Percentiles rank a stretch among this genome's conserved stretches.
Evolutionary conservation across 2,888 invertebrate genomes (phyloP).

Genomic region (Ernsta delagoae): DNA sequence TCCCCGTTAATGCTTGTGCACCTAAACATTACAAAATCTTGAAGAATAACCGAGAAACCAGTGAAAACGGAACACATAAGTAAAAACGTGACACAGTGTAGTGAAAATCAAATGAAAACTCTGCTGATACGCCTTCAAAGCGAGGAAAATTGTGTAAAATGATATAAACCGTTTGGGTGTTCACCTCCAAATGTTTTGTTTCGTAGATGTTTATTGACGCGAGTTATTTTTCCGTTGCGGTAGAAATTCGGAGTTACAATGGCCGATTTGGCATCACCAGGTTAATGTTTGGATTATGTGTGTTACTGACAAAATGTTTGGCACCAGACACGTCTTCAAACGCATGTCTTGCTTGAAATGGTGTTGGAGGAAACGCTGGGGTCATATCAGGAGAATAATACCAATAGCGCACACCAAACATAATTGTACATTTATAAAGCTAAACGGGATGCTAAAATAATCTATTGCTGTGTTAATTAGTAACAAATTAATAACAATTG

Average conservation of each 20-base stretch:
- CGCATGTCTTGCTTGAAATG: constrained; percentile 74
- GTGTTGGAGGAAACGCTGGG: constrained; percentile 81
- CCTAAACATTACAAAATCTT: constrained; percentile 43
- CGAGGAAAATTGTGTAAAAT: constrained; percentile 38
- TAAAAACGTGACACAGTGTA: constrained; percentile 52
- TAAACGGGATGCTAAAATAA: constrained; percentile 26
- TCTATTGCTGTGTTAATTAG: constrained; percentile 32
- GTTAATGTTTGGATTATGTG: constrained; percentile 63
- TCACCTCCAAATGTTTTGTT: constrained; percentile 32
- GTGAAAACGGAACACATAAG: constrained; percentile 51
- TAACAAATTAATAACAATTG: background rate
- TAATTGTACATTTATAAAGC: constrained; percentile 16
- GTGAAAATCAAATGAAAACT: constrained; percentile 47
- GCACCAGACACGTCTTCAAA: constrained; percentile 58
- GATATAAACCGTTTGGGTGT: constrained; percentile 15
- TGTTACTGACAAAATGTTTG: constrained; percentile 65
- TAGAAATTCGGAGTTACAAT: constrained; percentile 51
- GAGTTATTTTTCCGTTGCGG: constrained; percentile 27
- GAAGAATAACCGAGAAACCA: constrained; percentile 36
- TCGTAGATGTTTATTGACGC: constrained; percentile 34
- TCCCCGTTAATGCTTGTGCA: constrained; percentile 43
- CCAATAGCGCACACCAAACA: constrained; percentile 17
- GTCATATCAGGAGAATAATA: constrained; percentile 40
- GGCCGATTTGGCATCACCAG: constrained; percentile 69
- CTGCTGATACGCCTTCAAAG: constrained; percentile 38